A percentile compares a stretch with the other conserved stretches of the same genome.
Evolutionary conservation across 2,113 vertebrate species (phyloP).

Genomic region (Phaethornis superciliosus): DNA sequence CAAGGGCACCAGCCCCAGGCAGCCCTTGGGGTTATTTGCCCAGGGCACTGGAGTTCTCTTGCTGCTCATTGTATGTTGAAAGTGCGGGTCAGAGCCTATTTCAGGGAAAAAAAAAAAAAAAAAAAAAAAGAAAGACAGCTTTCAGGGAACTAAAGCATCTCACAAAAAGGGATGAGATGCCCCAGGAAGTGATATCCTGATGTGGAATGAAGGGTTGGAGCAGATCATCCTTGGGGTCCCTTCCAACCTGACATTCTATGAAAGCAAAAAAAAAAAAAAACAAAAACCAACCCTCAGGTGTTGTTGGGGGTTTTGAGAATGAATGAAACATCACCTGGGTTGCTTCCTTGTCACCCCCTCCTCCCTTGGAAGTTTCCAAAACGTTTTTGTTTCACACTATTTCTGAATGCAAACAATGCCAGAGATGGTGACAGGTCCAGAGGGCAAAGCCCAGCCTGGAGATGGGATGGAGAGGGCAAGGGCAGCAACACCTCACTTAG

Average conservation of each 20-base stretch:
- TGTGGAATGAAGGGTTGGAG: too few species aligned
- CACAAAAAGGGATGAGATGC: not conserved
- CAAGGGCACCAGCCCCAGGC: not conserved
- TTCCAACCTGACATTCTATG: too few species aligned
- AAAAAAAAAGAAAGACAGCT: too few species aligned
- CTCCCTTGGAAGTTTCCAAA: not conserved
- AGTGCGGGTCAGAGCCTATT: not conserved
- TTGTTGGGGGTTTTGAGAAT: not conserved
- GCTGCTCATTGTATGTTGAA: not conserved
- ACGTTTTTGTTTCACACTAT: not conserved
- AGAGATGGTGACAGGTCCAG: not conserved
- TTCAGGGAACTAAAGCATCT: not conserved
- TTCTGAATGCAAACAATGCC: not conserved
- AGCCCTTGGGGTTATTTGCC: not conserved
- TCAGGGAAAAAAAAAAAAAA: not conserved
- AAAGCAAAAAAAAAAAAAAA: too few species aligned
- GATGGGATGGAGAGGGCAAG: not conserved
- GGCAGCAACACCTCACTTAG: not conserved
- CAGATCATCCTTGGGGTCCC: too few species aligned
- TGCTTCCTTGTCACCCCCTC: not conserved
- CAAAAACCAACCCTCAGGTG: not conserved
- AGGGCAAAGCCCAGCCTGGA: accelerated
- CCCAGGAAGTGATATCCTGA: not conserved
- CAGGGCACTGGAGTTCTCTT: too few species aligned
- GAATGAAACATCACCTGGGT: not conserved